Evolutionary conservation across 1,140 invertebrate genomes (phyloP).

Genomic region (Centruroides vittatus): DNA sequence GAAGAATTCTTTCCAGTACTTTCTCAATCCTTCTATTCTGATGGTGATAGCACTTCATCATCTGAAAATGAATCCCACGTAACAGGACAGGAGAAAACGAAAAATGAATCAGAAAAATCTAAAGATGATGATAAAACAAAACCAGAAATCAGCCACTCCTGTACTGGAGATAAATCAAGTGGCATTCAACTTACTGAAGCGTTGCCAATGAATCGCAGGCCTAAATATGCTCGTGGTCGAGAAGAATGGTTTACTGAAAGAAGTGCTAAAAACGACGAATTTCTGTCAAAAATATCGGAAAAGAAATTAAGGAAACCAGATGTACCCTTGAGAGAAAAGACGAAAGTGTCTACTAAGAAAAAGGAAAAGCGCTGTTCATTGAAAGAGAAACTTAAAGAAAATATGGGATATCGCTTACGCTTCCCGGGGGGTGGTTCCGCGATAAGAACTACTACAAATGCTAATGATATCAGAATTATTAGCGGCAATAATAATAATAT

Average conservation of each 20-base stretch:
- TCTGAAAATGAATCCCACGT: neutral
- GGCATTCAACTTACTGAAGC: slow-evolving; percentile 6
- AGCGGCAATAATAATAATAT: neutral
- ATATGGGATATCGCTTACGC: neutral
- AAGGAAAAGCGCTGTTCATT: neutral
- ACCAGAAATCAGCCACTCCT: neutral
- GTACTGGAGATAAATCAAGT: neutral
- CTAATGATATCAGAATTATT: neutral
- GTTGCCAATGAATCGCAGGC: neutral
- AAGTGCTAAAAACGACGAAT: neutral
- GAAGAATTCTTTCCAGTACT: slow-evolving; percentile 1
- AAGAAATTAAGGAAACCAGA: neutral
- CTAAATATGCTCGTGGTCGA: neutral
- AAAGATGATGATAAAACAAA: neutral
- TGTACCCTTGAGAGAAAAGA: neutral
- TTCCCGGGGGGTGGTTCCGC: neutral
- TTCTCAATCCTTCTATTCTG: slow-evolving; percentile 9
- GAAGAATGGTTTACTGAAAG: slow-evolving; percentile 7
- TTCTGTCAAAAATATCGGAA: neutral
- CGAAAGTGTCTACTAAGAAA: too few relatives aligned
- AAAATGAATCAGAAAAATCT: neutral
- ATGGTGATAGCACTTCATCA: slow-evolving; percentile 2
- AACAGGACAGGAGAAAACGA: neutral
- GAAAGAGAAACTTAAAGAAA: neutral
- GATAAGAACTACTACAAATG: neutral